These are phyloP conservation scores for Rhadina sibilatrix DNA, from an alignment of 2,113 vertebrate species.

Conservation along the genomic window DNA sequence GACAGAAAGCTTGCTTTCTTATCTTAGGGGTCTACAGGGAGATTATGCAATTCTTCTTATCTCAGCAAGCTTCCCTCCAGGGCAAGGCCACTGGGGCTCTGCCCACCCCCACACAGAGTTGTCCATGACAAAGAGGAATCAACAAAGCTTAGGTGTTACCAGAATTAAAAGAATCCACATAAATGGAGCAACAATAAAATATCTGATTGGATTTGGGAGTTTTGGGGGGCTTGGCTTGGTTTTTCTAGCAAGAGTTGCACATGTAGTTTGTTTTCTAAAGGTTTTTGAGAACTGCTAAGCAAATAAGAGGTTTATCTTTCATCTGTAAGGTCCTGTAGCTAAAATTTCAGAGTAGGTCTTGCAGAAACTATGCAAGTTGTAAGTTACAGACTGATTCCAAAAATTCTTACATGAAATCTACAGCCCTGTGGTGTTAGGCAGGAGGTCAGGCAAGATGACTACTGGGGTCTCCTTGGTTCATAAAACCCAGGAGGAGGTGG, in stretches of 20 bases:
- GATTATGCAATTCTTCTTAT: no score
- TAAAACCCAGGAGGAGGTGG: background rate
- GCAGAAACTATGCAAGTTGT: background rate
- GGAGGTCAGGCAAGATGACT: background rate
- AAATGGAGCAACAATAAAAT: background rate
- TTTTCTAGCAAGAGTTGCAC: background rate
- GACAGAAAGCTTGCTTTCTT: no score
- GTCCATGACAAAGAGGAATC: background rate
- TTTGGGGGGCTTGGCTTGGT: background rate
- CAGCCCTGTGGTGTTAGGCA: background rate
- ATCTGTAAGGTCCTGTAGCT: background rate
- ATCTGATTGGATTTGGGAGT: background rate
- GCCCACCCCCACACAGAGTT: no score
- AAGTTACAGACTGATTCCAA: background rate
- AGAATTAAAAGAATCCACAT: background rate
- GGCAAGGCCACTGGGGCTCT: no score
- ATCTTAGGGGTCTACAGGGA: no score
- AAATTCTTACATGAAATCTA: rapidly evolving
- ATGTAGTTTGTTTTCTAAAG: background rate
- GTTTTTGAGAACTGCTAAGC: background rate
- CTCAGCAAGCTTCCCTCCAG: no score
- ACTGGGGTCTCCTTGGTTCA: background rate
- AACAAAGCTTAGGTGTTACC: background rate
- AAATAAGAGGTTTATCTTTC: background rate
- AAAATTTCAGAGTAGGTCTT: background rate